A percentile compares a stretch with the other conserved stretches of the same genome.
Evolutionary conservation across 1,140 invertebrate species (phyloP).

Genomic region (Zaprionus capensis): DNA sequence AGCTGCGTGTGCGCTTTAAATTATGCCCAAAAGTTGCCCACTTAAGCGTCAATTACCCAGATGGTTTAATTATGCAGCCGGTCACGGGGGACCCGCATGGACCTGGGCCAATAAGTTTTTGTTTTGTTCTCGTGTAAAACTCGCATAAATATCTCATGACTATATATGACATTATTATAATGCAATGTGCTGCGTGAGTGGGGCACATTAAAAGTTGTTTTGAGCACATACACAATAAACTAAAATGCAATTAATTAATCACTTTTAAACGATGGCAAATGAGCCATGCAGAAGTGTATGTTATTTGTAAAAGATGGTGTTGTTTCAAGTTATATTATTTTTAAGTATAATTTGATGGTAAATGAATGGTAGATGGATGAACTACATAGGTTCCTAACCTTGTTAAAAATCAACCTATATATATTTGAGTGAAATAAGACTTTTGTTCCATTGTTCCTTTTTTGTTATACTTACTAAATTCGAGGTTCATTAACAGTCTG

Average conservation of each 20-base stretch:
- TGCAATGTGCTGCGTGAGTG: constrained; percentile 48
- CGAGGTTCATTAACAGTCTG: too few species aligned
- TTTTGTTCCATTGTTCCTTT: too few species aligned
- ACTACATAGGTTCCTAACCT: neutral
- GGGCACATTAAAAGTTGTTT: constrained; percentile 56
- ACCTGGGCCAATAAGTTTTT: constrained; percentile 7
- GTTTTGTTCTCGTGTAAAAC: constrained; percentile 56
- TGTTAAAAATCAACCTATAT: neutral
- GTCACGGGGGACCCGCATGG: constrained; percentile 52
- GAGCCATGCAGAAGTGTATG: neutral
- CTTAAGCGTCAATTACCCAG: constrained; percentile 76
- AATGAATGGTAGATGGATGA: neutral
- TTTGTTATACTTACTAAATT: too few species aligned
- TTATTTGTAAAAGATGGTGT: neutral
- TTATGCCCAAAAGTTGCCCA: constrained; percentile 72
- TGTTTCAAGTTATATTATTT: neutral
- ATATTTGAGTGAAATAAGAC: too few species aligned
- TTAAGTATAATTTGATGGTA: neutral
- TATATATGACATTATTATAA: constrained; percentile 24
- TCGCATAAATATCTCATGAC: constrained; percentile 67
- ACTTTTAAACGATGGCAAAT: constrained; percentile 47
- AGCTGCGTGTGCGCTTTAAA: constrained; percentile 41
- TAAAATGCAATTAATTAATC: constrained; percentile 67
- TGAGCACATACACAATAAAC: neutral
- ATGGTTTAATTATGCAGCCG: constrained; percentile 72